These are phyloP conservation scores for Caenorhabditis zanzibari DNA, from an alignment of 2,888 invertebrate species.

Conservation along the genomic window DNA sequence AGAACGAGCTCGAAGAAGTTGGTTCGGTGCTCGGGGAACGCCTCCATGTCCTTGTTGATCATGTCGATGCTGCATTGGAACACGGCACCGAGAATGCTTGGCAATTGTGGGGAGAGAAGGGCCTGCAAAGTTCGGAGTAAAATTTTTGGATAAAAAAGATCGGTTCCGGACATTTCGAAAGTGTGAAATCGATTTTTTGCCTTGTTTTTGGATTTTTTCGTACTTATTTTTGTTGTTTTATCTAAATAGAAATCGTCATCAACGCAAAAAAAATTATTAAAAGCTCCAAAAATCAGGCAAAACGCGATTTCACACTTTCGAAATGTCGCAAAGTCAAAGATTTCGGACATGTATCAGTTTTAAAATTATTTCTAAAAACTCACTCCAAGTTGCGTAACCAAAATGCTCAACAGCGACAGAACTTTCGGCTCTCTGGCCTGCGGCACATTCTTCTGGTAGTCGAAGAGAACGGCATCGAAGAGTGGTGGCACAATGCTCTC, in stretches of 20 bases:
- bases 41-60: constrained; percentile 90
- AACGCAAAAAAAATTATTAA: too few species aligned
- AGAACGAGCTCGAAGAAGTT: constrained; percentile 95
- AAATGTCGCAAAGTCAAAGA: too few species aligned
- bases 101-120: constrained; percentile 85
- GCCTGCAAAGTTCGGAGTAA: too few species aligned
- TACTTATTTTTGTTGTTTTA: too few species aligned
- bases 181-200: too few species aligned
- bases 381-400: constrained; percentile 79
- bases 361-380: not conserved
- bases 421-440: constrained; percentile 98
- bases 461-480: constrained; percentile 95
- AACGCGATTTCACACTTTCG: too few species aligned
- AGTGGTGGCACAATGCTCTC: constrained; percentile 98
- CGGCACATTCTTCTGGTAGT: constrained; percentile 96
- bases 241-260: too few species aligned
- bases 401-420: constrained; percentile 85
- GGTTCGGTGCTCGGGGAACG: constrained; percentile 98
- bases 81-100: constrained; percentile 98
- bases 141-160: too few species aligned
- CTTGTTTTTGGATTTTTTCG: too few species aligned
- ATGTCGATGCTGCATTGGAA: constrained; percentile 98
- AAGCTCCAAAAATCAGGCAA: too few species aligned
- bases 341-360: too few species aligned
- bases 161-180: too few species aligned